Percentiles rank a stretch among this genome's conserved stretches.
Evolutionary conservation across 2,797 vertebrate genomes (phyloP).

Genomic region (Microctenopoma lineatum): DNA sequence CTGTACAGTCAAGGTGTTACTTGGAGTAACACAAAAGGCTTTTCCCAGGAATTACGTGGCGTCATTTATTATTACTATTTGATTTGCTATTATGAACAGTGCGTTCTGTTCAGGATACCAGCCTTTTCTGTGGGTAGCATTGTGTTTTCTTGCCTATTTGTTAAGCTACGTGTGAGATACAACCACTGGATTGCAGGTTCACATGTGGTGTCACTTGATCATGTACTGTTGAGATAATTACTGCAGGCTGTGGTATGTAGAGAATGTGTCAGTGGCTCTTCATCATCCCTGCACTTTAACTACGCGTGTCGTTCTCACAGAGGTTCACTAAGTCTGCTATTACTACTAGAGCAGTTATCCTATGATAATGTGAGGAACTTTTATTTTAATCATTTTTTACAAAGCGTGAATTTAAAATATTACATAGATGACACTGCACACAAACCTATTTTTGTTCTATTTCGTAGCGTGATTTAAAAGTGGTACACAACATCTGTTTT

Average conservation of each 20-base stretch:
- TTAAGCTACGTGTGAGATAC: neutral
- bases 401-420: neutral
- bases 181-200: neutral
- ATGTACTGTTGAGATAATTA: neutral
- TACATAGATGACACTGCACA: neutral
- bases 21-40: neutral
- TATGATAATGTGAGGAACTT: neutral
- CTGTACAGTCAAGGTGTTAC: neutral
- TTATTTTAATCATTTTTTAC: neutral
- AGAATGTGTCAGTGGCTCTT: conserved; percentile 26
- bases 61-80: no score
- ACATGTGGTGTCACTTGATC: neutral
- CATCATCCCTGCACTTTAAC: conserved; percentile 16
- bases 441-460: neutral
- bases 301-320: conserved; percentile 22
- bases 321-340: conserved; percentile 1
- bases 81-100: no score
- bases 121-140: no score
- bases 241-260: conserved; percentile 35
- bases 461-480: neutral
- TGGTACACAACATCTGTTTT: conserved; percentile 23
- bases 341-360: neutral
- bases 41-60: neutral
- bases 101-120: no score
- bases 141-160: neutral